Evolutionary conservation across 2,888 invertebrate species (phyloP).

Genomic region (Himalopsyche anomala): DNA sequence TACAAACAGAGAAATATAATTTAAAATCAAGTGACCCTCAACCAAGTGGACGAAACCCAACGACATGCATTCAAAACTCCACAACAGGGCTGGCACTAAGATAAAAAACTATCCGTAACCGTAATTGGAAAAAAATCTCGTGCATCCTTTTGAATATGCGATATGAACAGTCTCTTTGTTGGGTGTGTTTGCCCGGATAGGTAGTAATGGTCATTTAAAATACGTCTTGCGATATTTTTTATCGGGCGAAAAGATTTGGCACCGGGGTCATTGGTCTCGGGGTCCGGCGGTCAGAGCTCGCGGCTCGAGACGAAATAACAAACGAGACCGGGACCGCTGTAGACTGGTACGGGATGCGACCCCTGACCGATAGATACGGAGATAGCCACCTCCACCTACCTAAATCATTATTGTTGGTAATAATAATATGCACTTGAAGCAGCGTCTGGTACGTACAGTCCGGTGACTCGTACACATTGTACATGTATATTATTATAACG

Average conservation of each 20-base stretch:
- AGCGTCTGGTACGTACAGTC: background rate
- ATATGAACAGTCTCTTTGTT: background rate
- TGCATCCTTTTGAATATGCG: background rate
- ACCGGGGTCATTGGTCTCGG: constrained; percentile 23
- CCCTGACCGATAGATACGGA: constrained; percentile 30
- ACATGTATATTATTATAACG: too few relatives aligned
- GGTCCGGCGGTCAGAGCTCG: background rate
- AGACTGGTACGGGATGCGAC: constrained; percentile 20
- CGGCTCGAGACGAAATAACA: constrained; percentile 11
- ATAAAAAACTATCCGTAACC: too few relatives aligned
- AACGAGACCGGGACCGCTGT: constrained; percentile 20
- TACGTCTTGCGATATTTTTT: background rate
- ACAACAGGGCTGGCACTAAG: too few relatives aligned
- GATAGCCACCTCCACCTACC: constrained; percentile 11
- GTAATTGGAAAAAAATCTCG: background rate
- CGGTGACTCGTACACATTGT: background rate
- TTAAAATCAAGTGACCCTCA: too few relatives aligned
- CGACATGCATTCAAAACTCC: too few relatives aligned
- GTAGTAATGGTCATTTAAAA: background rate
- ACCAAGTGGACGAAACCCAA: too few relatives aligned
- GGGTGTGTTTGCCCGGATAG: background rate
- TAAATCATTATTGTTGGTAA: background rate
- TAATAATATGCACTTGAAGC: constrained; percentile 13
- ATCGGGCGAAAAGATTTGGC: background rate
- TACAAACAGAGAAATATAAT: too few relatives aligned